A percentile compares a stretch with the other conserved stretches of the same genome.
Conservation (phyloP, 2,797 vertebrate genomes). For the Pempheris klunzingeri region DNA sequence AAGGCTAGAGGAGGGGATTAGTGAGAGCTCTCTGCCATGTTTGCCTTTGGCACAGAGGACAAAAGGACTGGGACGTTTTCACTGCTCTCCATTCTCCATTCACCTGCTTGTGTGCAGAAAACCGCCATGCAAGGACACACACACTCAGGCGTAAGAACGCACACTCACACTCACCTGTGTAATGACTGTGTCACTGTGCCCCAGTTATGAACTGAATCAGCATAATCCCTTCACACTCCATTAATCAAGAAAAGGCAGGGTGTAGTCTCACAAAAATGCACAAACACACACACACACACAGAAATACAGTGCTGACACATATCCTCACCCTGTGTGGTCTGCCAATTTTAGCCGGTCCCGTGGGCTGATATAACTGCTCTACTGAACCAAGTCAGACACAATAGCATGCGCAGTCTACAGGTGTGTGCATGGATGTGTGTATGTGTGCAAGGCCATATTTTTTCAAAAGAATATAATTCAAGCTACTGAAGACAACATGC, state of each 20-base stretch:
- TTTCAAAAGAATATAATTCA: slow-evolving; percentile 25
- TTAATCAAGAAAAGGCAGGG: slow-evolving; percentile 81
- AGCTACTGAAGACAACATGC: slow-evolving; percentile 26
- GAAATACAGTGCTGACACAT: slow-evolving; percentile 63
- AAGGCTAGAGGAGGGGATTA: slow-evolving; percentile 74
- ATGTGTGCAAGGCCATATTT: neutral
- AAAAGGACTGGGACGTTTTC: slow-evolving; percentile 73
- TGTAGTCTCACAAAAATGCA: slow-evolving; percentile 65
- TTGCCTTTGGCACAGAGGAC: slow-evolving; percentile 80
- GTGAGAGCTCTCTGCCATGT: slow-evolving; percentile 71
- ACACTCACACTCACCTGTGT: slow-evolving; percentile 75
- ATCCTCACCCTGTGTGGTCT: slow-evolving; percentile 73
- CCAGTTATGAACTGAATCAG: slow-evolving; percentile 84
- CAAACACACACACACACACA: slow-evolving; percentile 40
- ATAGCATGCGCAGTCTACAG: slow-evolving; percentile 46
- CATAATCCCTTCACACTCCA: slow-evolving; percentile 84
- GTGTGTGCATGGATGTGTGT: slow-evolving; percentile 24
- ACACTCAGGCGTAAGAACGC: slow-evolving; percentile 32
- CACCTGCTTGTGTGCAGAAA: slow-evolving; percentile 62
- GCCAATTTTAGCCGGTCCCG: slow-evolving; percentile 61
- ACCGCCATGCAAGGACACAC: slow-evolving; percentile 54
- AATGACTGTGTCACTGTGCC: slow-evolving; percentile 77
- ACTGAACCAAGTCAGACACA: slow-evolving; percentile 60
- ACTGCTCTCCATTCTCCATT: slow-evolving; percentile 66
- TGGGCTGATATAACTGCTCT: slow-evolving; percentile 65